phyloP scores from a whole-genome alignment of 2,113 vertebrate species.

The Nestor notabilis region DNA sequence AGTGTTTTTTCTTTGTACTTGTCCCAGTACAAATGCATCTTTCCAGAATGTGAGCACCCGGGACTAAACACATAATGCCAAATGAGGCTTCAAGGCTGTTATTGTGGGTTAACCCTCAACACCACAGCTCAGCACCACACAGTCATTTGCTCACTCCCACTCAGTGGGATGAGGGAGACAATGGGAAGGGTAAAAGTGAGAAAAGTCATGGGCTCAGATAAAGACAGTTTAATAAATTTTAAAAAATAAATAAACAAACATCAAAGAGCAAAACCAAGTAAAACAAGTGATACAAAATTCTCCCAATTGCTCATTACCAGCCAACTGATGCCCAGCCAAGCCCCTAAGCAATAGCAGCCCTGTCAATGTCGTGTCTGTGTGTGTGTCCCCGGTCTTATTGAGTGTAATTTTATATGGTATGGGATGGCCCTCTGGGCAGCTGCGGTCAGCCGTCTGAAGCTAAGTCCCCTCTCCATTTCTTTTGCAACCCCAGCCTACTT shows the following conservation, averaged over 20 bases:
- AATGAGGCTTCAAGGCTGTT: not conserved
- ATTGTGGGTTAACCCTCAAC: not conserved
- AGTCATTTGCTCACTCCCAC: rapidly evolving
- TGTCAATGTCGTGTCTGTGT: not conserved
- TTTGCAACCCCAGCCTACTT: not conserved
- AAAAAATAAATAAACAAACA: not conserved
- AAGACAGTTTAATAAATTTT: not conserved
- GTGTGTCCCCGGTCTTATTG: not conserved
- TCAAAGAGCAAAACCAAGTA: not conserved
- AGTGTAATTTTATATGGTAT: not conserved
- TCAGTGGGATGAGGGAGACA: not conserved
- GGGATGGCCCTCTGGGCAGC: not conserved
- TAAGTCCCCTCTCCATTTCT: not conserved
- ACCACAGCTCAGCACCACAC: not conserved
- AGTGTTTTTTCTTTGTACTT: not conserved
- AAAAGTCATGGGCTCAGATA: not conserved
- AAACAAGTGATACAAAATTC: not conserved
- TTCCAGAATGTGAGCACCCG: rapidly evolving
- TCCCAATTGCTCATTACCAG: not conserved
- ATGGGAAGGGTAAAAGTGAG: not conserved
- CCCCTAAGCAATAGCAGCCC: not conserved
- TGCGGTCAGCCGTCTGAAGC: not conserved
- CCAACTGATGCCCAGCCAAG: rapidly evolving
- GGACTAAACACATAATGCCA: not conserved
- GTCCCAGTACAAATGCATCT: not conserved